Percentiles rank a stretch among this genome's conserved stretches.
Conservation (phyloP, 1,140 invertebrate genomes). For the Druon quercuslanigerum region DNA sequence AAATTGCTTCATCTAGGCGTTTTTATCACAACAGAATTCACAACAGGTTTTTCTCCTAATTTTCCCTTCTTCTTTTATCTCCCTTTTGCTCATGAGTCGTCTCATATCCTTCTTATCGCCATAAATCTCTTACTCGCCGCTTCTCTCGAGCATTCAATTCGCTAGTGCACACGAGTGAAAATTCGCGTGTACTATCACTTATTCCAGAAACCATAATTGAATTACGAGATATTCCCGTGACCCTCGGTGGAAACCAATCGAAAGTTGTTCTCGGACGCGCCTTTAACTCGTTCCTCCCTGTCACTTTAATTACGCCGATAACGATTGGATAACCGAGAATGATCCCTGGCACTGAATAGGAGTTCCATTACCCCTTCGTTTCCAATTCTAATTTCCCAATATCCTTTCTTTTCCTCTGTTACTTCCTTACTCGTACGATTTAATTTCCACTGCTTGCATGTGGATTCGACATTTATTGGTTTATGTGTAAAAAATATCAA, state of each 20-base stretch:
- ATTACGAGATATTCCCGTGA: constrained; percentile 27
- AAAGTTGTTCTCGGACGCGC: constrained; percentile 28
- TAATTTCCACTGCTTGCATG: not conserved
- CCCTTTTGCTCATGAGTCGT: too few species aligned
- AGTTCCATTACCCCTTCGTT: constrained; percentile 16
- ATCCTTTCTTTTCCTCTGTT: not conserved
- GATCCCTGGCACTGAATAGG: constrained; percentile 11
- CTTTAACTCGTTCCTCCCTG: constrained; percentile 3
- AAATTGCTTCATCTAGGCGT: too few species aligned
- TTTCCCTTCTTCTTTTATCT: too few species aligned
- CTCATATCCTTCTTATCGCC: too few species aligned
- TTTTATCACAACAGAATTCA: too few species aligned
- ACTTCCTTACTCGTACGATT: not conserved
- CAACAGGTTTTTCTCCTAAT: too few species aligned
- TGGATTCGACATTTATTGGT: too few species aligned
- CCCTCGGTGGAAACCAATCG: constrained; percentile 11
- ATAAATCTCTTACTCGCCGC: too few species aligned
- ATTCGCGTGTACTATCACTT: not conserved
- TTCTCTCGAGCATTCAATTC: not conserved
- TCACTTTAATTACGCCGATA: constrained; percentile 28
- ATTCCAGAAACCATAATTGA: constrained; percentile 11
- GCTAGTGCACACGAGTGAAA: not conserved
- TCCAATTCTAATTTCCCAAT: constrained; percentile 26
- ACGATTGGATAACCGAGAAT: constrained; percentile 26
- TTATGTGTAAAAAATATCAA: too few species aligned